phyloP scores from a whole-genome alignment of 2,888 invertebrate genomes.

The Schizotus pectinicornis region DNA sequence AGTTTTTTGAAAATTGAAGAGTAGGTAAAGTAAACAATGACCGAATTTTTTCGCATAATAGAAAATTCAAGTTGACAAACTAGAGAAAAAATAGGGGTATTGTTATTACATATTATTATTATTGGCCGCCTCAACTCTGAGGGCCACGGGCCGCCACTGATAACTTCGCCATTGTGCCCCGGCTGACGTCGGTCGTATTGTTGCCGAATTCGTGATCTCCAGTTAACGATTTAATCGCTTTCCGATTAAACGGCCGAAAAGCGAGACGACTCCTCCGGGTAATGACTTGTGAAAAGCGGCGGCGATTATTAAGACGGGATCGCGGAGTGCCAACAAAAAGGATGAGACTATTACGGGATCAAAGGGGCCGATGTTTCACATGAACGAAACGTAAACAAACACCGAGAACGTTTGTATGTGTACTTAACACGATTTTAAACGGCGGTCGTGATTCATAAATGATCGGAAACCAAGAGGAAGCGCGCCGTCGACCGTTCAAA shows the following conservation, averaged over 20 bases:
- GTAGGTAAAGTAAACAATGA: no score
- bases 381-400: constrained; percentile 43
- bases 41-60: no score
- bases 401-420: constrained; percentile 28
- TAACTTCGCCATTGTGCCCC: neutral
- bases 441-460: constrained; percentile 21
- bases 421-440: constrained; percentile 13
- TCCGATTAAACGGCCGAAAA: constrained; percentile 6
- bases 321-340: constrained; percentile 22
- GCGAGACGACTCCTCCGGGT: constrained; percentile 18
- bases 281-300: constrained; percentile 17
- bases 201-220: neutral
- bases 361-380: constrained; percentile 38
- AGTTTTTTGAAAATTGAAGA: no score
- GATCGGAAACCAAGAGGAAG: neutral
- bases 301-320: constrained; percentile 24
- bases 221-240: constrained; percentile 12
- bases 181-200: neutral
- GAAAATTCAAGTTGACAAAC: no score
- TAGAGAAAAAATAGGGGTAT: no score
- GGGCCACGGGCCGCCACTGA: no score
- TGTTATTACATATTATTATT: no score
- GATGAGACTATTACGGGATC: constrained; percentile 25
- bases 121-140: no score
- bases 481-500: no score